Conservation (phyloP, 2,888 invertebrate genomes). For the Drosophila nr. perissopoda region DNA sequence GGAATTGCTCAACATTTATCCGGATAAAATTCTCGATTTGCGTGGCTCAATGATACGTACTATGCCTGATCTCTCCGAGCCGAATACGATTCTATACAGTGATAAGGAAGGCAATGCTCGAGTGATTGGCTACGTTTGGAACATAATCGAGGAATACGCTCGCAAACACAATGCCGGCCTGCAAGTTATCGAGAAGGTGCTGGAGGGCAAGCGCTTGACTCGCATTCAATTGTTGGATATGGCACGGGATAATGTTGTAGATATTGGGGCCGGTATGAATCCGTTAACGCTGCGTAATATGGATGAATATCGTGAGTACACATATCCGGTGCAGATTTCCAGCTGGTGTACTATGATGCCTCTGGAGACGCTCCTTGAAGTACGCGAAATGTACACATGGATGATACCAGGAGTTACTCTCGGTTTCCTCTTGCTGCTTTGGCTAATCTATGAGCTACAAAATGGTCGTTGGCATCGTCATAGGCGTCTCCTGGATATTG, state of each 20-base stretch:
- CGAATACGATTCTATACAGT: conserved; percentile 58
- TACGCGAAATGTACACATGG: conserved; percentile 21
- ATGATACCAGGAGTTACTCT: conserved; percentile 17
- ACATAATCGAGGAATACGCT: conserved; percentile 46
- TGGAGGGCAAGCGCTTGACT: conserved; percentile 15
- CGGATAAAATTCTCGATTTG: conserved; percentile 52
- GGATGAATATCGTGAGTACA: conserved; percentile 35
- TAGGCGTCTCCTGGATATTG: conserved; percentile 31
- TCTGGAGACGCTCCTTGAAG: conserved; percentile 26
- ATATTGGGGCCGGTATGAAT: conserved; percentile 54
- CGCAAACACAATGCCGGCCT: conserved; percentile 56
- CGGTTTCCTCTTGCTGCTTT: conserved; percentile 22
- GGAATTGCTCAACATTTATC: conserved; percentile 31
- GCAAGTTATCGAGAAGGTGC: conserved; percentile 21
- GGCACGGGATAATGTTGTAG: conserved; percentile 41
- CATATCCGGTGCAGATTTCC: conserved; percentile 49
- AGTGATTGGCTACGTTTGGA: conserved; percentile 64
- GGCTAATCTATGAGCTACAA: conserved; percentile 17
- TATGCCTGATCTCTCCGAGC: conserved; percentile 66
- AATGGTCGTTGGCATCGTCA: conserved; percentile 35
- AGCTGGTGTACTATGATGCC: conserved; percentile 73
- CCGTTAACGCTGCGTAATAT: conserved; percentile 29
- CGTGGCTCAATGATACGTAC: conserved; percentile 39
- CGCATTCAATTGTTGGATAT: conserved; percentile 48
- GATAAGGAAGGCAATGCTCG: conserved; percentile 25